Evolutionary conservation across 2,113 vertebrate genomes (phyloP), one percentile per base, ranked within the genome.

Genomic region (Dasyurus viverrinus): DNA sequence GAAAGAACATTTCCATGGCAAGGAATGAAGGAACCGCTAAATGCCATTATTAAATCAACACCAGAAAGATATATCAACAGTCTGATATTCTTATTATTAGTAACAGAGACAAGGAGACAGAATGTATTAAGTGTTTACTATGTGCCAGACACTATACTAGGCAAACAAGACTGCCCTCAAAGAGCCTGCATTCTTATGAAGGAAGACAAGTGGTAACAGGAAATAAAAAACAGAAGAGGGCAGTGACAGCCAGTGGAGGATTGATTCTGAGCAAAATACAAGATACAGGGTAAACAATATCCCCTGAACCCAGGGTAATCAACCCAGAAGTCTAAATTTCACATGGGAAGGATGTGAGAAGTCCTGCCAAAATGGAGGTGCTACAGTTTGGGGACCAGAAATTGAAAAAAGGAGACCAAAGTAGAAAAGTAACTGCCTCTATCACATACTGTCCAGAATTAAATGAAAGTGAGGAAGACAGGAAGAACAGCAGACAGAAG

Each of bases 201-300:
- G 53, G n/a, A 94, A 96, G 95, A 90, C 27, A 25, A 9, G 50
- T 36, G 93, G 52, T 92, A 89, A 95, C 4, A 93, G 93, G 55
- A 97, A n/a, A 47, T 94, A 92, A 68, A n/a, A 90, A 96, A 91
- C 10, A 14, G 76, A 90, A 91, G 54, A 93, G 54, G 90, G 91
- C n/a, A 94, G 52, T 27, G 8, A 89, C 93, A 46, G n/a, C 23
- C 89, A 89, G 92, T 14, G 36, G 30, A 68, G 30, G 30, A 14
- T n/a, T 68, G 12, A 12, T 57, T 57, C 55, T 27, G 2, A 36
- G 60, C 11, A 68, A 68, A 30, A 36, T 36, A 36, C 30, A 68
- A 68, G 30, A 36, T 14, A 36, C 36, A 12, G 12, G 10, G 11
- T 14, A 68, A 68, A 14, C 3, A 36, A 3, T 68, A 68, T 68